Evolutionary conservation across 2,113 vertebrate genomes (phyloP), one percentile per base, ranked within the genome.

Genomic region (Panthera leo): DNA sequence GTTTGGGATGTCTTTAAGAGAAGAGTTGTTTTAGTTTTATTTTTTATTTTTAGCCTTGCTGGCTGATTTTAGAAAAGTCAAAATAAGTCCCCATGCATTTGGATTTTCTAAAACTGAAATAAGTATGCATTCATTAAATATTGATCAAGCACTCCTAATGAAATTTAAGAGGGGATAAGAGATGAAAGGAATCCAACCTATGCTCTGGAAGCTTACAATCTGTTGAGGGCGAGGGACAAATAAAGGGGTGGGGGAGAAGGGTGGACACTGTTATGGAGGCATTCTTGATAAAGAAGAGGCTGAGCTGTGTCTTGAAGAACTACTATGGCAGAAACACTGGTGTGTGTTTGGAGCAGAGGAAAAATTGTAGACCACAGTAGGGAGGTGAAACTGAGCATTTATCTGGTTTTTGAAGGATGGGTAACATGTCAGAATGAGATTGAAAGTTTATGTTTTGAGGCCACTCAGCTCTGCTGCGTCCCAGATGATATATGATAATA

Each of bases 41-140:
- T 84, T 93, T 94, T 97, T 96, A 70, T 95, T 61, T 97, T 96
- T 83, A 97, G 68, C 8, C 6, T 94, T 65, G 25, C 67, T 95
- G 65, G 84, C 80, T 48, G 63, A 89, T 79, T 97, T 96, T 86
- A 65, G 55, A 76, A 91, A 84, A 97, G 83, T n/a, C 48, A 89
- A 93, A 97, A 94, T 70, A 96, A 94, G n/a, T 15, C 55, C 23
- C n/a, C 58, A 23, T 19, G 23, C 36, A 55, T 67, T 78, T 93
- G 53, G 27, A 29, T n/a, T 63, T 96, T 88, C 71, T 94, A 95
- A 93, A 91, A 83, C 51, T 42, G 61, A 67, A 67, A 71, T 83
- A 96, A 84, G 85, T 87, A 93, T 83, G 34, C 34, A 55, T 45
- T 94, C 48, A 71, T 12, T 42, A 45, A 89, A 51, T 48, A 61